Evolutionary conservation across 2,797 vertebrate genomes (phyloP), one percentile per base, ranked within the genome.

Genomic region (Hipposideros larvatus): DNA sequence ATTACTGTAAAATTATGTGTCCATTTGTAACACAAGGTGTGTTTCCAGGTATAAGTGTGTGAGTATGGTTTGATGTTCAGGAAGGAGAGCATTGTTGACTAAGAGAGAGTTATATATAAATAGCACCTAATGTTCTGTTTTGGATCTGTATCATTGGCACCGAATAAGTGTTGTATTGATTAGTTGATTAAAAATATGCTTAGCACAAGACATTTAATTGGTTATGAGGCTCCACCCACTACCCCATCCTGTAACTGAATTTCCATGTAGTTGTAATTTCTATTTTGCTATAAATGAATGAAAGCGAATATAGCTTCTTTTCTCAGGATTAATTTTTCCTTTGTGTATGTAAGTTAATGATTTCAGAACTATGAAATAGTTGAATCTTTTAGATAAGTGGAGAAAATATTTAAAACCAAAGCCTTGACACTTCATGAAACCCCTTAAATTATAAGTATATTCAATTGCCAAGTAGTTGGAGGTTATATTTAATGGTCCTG

Each of bases 351-450:
- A n/a, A 74, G 7, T 70, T 41, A 90, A 3, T 95, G 73, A 59
- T 74, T 89, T 90, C 63, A 48, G 6, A 74, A 46, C 51, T 66
- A 2, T 24, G 15, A 85, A 75, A 53, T 68, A 82, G 70, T 48
- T 24, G 46, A 70, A 18, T 78, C 53, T 96, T 68, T 83, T 68
- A 74, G 77, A 80, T 88, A 79, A 75, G 19, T 80, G 15, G 48
- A 71, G 15, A 68, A 90, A 73, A 93, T 79, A 59, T 79, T 34
- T 48, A 75, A 92, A 51, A 95, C 3, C 15, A 75, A 77, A 93
- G 48, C 31, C 16, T 21, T 86, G 31, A 2, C 16, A 65, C 34
- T 75, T 65, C 51, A 48, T 63, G 82, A 6, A 19, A 21, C 68
- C 86, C 68, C 37, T 91, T 89, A 88, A 71, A 68, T 79, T 80